Conservation (phyloP, 2,113 vertebrate genomes). For the Alethe diademata region DNA sequence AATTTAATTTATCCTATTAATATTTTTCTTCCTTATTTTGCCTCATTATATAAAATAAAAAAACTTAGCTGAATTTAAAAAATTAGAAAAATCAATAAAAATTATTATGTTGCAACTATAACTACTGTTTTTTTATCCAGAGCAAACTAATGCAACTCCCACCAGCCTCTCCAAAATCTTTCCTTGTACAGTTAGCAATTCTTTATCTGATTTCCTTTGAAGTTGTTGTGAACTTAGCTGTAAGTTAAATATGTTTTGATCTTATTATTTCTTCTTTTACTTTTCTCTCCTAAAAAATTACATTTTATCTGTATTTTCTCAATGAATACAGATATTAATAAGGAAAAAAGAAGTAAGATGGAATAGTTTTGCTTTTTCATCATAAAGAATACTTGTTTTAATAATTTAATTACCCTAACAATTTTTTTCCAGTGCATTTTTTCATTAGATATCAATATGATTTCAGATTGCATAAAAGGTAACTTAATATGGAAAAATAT, state of each 20-base stretch:
- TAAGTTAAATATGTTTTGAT: neutral
- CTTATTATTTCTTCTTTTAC: neutral
- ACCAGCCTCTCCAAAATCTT: neutral
- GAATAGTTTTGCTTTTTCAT: neutral
- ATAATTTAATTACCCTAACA: neutral
- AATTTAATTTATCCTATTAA: neutral
- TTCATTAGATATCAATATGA: neutral
- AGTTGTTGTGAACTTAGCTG: neutral
- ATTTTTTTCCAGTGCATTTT: neutral
- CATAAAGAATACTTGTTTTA: neutral
- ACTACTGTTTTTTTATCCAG: neutral
- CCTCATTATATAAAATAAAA: neutral
- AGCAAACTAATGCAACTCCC: neutral
- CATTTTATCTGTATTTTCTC: neutral
- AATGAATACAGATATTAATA: neutral
- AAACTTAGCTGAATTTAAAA: neutral
- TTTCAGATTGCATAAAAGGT: neutral
- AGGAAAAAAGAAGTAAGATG: neutral
- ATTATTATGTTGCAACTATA: neutral
- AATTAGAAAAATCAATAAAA: neutral
- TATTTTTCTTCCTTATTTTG: neutral
- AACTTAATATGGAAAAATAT: neutral
- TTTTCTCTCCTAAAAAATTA: neutral
- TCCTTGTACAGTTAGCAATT: neutral
- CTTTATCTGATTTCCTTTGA: neutral